A percentile compares a stretch with the other conserved stretches of the same genome.
These are phyloP conservation scores for Aleiodes leptofemur DNA, from an alignment of 2,888 invertebrate genomes.

Conservation along the genomic window DNA sequence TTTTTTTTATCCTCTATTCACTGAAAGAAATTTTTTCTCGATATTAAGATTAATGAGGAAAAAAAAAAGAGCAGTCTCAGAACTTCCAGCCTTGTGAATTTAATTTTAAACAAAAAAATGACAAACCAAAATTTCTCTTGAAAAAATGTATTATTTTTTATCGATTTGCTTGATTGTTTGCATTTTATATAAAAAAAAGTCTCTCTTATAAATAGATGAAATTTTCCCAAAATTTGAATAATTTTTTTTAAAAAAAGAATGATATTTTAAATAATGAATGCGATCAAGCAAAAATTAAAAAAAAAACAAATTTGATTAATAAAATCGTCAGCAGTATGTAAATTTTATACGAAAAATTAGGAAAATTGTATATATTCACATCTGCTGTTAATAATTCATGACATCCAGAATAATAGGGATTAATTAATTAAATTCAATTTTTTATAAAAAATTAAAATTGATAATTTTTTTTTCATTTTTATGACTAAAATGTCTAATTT, in stretches of 20 bases:
- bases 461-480: constrained; percentile 40
- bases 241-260: constrained; percentile 8
- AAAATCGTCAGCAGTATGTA: too few relatives aligned
- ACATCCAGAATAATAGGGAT: constrained; percentile 41
- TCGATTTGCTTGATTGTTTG: constrained; percentile 40
- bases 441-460: constrained; percentile 33
- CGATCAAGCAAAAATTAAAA: constrained; percentile 12
- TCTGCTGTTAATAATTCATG: constrained; percentile 32
- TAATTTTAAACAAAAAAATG: background rate
- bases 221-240: background rate
- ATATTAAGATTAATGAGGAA: constrained; percentile 11
- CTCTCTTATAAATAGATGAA: constrained; percentile 11
- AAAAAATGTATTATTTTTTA: constrained; percentile 39
- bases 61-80: constrained; percentile 67
- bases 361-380: constrained; percentile 16
- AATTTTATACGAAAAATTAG: too few relatives aligned
- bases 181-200: constrained; percentile 8
- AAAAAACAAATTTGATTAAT: too few relatives aligned
- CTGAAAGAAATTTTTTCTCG: too few relatives aligned
- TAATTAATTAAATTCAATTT: too few relatives aligned
- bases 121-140: constrained; percentile 51
- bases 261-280: constrained; percentile 30
- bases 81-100: constrained; percentile 74
- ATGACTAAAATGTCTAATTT: too few relatives aligned
- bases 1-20: constrained; percentile 49